A percentile compares a stretch with the other conserved stretches of the same genome.
phyloP scores from a whole-genome alignment of 1,140 invertebrate genomes.

The Bemisia tabaci region DNA sequence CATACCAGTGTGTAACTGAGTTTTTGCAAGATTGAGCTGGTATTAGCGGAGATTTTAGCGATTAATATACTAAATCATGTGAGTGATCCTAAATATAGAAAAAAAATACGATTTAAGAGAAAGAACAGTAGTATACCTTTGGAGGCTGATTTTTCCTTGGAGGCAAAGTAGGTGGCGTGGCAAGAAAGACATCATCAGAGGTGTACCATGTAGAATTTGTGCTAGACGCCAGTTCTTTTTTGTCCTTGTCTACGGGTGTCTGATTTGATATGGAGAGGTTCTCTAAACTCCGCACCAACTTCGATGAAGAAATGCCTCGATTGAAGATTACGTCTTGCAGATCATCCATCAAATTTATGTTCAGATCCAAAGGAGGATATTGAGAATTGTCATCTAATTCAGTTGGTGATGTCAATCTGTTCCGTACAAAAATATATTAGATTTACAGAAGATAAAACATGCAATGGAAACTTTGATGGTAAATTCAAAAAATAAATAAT shows the following conservation, averaged over 20 bases:
- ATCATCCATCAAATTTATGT: slow-evolving; percentile 51
- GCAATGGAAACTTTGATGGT: neutral
- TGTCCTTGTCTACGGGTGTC: slow-evolving; percentile 6
- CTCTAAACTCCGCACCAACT: slow-evolving; percentile 43
- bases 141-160: slow-evolving; percentile 3
- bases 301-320: slow-evolving; percentile 26
- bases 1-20: no score
- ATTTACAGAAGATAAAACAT: neutral
- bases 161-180: slow-evolving; percentile 3
- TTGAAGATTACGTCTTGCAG: slow-evolving; percentile 44
- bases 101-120: no score
- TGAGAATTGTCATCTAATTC: slow-evolving; percentile 17
- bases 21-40: no score
- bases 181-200: slow-evolving; percentile 11
- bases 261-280: slow-evolving; percentile 33
- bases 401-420: neutral
- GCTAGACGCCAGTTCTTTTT: neutral
- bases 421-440: neutral
- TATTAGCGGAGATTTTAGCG: no score
- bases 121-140: no score
- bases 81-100: no score
- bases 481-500: neutral
- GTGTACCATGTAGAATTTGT: neutral
- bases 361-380: slow-evolving; percentile 36
- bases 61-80: no score